Conservation (phyloP, 2,888 invertebrate species). For the Endotricha flammealis region DNA sequence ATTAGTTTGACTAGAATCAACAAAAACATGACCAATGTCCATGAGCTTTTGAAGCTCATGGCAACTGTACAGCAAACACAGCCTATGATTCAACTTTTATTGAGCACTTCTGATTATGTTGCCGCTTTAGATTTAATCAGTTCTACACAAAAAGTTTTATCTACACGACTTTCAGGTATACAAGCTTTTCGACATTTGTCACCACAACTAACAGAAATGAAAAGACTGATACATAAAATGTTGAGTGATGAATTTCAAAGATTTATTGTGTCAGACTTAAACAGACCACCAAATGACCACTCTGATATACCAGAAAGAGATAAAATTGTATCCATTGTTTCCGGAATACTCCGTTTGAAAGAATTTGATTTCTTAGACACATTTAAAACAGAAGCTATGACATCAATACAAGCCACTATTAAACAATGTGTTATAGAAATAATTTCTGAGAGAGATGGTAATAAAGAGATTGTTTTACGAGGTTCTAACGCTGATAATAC, state of each 20-base stretch:
- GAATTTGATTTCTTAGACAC: constrained; percentile 92
- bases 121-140: constrained; percentile 97
- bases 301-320: constrained; percentile 87
- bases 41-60: constrained; percentile 92
- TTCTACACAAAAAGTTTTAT: constrained; percentile 95
- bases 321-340: constrained; percentile 90
- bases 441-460: constrained; percentile 64
- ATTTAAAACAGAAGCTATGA: constrained; percentile 92
- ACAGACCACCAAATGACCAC: constrained; percentile 82
- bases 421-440: constrained; percentile 92
- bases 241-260: constrained; percentile 95
- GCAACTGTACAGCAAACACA: constrained; percentile 98
- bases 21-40: constrained; percentile 80
- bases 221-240: constrained; percentile 97
- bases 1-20: constrained; percentile 83
- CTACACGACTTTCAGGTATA: constrained; percentile 93
- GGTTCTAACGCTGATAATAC: constrained; percentile 63
- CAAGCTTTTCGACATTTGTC: constrained; percentile 97
- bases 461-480: constrained; percentile 64
- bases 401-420: constrained; percentile 90
- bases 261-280: constrained; percentile 93
- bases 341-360: constrained; percentile 92
- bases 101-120: constrained; percentile 97
- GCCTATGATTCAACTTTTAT: constrained; percentile 94
- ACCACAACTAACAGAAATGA: constrained; percentile 96